Conservation (phyloP, 1,140 invertebrate species). For the Anoplophora glabripennis region DNA sequence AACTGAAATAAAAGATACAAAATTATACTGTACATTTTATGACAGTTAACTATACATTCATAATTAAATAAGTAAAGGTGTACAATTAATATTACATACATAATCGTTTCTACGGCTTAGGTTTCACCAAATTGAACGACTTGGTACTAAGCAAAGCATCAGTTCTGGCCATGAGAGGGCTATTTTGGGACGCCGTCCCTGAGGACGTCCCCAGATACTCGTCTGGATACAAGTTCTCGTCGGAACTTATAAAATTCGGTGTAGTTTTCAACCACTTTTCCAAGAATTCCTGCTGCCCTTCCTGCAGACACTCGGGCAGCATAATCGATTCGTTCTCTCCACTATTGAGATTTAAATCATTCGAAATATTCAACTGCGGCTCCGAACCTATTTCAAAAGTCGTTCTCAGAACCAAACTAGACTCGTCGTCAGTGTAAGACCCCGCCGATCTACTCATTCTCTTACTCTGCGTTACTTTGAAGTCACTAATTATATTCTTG, state of each 20-base stretch:
- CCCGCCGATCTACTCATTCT: slow-evolving; percentile 36
- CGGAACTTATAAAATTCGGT: slow-evolving; percentile 30
- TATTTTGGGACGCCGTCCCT: slow-evolving; percentile 16
- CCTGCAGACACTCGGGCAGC: background rate
- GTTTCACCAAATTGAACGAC: slow-evolving; percentile 48
- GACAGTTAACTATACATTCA: no score
- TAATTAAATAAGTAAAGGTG: no score
- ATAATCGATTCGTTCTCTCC: background rate
- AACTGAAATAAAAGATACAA: no score
- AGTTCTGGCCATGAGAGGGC: slow-evolving; percentile 39
- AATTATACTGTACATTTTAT: no score
- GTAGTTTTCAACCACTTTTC: slow-evolving; percentile 38
- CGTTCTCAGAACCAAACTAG: background rate
- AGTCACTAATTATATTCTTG: background rate
- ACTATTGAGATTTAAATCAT: background rate
- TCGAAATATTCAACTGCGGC: slow-evolving; percentile 24
- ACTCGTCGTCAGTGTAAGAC: slow-evolving; percentile 29
- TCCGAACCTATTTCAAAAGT: slow-evolving; percentile 30
- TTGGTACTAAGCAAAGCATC: slow-evolving; percentile 42
- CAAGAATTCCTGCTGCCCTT: slow-evolving; percentile 32
- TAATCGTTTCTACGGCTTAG: background rate
- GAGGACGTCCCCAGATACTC: slow-evolving; percentile 28
- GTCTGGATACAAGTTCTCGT: slow-evolving; percentile 29
- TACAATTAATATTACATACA: no score
- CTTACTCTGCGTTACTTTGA: background rate